Evolutionary conservation across 2,888 invertebrate genomes (phyloP).

Genomic region (Nasonovia ribisnigri): DNA sequence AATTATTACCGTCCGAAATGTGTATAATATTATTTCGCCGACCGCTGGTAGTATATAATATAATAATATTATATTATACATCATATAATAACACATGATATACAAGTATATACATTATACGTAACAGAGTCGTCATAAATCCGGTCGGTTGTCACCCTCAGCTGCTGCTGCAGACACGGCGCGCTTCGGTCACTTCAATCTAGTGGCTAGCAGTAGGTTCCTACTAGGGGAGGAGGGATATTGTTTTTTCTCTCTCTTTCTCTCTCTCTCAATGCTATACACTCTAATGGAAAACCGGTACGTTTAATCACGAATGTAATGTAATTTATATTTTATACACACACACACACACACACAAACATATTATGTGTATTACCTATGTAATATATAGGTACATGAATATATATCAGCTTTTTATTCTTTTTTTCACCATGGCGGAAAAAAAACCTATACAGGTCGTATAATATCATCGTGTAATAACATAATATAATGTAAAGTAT

Average conservation of each 20-base stretch:
- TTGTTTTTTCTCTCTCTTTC: background rate
- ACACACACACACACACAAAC: background rate
- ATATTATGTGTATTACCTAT: constrained; percentile 13
- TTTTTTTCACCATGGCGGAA: background rate
- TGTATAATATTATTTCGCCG: constrained; percentile 32
- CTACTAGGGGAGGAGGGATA: constrained; percentile 19
- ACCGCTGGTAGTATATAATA: background rate
- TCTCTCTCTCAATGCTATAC: background rate
- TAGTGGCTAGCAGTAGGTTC: background rate
- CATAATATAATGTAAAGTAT: constrained; percentile 23
- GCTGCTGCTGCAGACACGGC: background rate
- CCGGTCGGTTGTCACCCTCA: constrained; percentile 57
- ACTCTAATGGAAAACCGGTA: constrained; percentile 54
- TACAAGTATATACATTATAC: background rate
- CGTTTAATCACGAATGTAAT: constrained; percentile 44
- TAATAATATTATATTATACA: background rate
- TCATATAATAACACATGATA: background rate
- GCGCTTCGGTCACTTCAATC: background rate
- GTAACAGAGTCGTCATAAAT: constrained; percentile 61
- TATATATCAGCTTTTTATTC: background rate
- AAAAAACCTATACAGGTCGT: background rate
- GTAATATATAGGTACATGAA: background rate
- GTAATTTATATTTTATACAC: constrained; percentile 40
- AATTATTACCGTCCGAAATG: constrained; percentile 50
- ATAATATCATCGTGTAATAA: background rate